A percentile compares a stretch with the other conserved stretches of the same genome.
phyloP scores from a whole-genome alignment of 2,797 vertebrate species.

The Scolopax bukidnonensis region DNA sequence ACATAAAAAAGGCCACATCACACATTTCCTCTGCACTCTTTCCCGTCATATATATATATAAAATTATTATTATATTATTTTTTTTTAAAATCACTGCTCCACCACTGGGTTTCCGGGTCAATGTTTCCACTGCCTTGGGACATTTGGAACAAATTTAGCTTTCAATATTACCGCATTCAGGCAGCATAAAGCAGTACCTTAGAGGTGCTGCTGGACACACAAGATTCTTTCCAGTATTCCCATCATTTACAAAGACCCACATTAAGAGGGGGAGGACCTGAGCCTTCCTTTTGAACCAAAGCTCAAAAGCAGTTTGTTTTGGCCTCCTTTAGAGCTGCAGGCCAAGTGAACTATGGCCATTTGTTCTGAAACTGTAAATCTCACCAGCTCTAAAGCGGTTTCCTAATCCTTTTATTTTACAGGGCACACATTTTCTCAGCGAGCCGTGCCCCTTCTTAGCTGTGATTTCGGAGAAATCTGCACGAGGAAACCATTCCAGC shows the following conservation, averaged over 20 bases:
- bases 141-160: background rate
- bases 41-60: too few species aligned
- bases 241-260: background rate
- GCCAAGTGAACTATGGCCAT: background rate
- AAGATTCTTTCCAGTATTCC: background rate
- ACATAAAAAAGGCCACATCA: background rate
- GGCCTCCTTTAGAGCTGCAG: background rate
- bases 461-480: background rate
- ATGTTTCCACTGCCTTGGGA: background rate
- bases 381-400: background rate
- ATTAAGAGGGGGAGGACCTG: background rate
- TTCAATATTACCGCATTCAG: background rate
- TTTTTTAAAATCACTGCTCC: background rate
- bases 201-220: background rate
- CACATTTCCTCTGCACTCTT: background rate
- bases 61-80: too few species aligned
- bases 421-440: background rate
- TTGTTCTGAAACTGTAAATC: slow-evolving; percentile 15
- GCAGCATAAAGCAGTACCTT: background rate
- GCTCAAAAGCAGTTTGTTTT: background rate
- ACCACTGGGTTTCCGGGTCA: background rate
- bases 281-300: background rate
- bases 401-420: slow-evolving; percentile 24
- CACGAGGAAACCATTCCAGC: background rate
- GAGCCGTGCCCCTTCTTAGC: background rate